Evolutionary conservation across 2,113 vertebrate genomes (phyloP), one percentile per base, ranked within the genome.

Genomic region (Tursiops truncatus): DNA sequence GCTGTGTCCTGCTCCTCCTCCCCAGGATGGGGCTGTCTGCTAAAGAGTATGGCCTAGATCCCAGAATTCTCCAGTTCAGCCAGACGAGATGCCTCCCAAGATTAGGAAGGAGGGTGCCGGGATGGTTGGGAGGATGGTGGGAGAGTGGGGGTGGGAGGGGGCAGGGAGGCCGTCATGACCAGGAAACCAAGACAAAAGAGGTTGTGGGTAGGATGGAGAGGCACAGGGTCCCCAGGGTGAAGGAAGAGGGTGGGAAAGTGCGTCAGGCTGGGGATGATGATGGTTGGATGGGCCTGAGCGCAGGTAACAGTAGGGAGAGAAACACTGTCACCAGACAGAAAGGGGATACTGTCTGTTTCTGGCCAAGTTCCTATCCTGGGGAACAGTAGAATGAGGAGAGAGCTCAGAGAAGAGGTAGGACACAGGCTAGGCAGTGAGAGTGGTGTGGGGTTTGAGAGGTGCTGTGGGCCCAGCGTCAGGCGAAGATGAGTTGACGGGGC

Each of bases 21-120:
- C 73, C 67, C 76, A 96, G 74, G 96, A 96, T 79, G 87, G 82
- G 94, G 79, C 92, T 97, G 87, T 95, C 96, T 60, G 70, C 79
- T 89, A 86, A 67, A 77, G 90, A 97, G 84, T 44, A 89, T 91
- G 97, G 97, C 97, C 96, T 95, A 83, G 91, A 97, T 97, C 96
- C 97, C 90, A 10, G 98, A 98, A 98, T 97, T 97, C 96, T 98
- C 96, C 84, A 77, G 96, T 94, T 97, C 94, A 96, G 96, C 90
- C 92, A 88, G 95, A 96, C 2, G 25, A 98, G 98, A 98, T 98
- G 97, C 92, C 91, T 97, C 93, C 92, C 36, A 68, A 96, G 98
- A 98, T 98, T 97, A 95, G 93, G 89, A 96, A 97, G 94, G 91
- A 96, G 53, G 68, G 93, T 97, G 89, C 95, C 95, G 95, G 94